Conservation (phyloP, 2,888 invertebrate genomes). For the Phytoseiulus persimilis region DNA sequence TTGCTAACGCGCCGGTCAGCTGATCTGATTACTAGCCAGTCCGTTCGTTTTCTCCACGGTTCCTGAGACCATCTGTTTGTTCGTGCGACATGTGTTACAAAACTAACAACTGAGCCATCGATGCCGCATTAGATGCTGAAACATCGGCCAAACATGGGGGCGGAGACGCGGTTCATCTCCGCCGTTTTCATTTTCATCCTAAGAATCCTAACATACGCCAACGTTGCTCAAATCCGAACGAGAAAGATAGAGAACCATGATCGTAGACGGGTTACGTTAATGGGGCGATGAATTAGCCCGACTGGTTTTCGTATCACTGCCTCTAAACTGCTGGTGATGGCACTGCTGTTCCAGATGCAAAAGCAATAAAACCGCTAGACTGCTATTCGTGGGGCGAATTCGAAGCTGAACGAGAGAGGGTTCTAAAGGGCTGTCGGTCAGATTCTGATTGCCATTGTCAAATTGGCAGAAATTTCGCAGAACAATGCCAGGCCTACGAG, state of each 20-base stretch:
- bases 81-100: background rate
- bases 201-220: background rate
- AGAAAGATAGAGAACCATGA: background rate
- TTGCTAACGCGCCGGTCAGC: background rate
- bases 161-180: background rate
- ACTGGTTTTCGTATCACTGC: background rate
- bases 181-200: background rate
- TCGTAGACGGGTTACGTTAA: background rate
- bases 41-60: background rate
- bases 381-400: too few species aligned
- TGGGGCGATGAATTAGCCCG: background rate
- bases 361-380: background rate
- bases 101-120: background rate
- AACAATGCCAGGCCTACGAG: background rate
- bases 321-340: background rate
- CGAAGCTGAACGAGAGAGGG: too few species aligned
- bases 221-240: background rate
- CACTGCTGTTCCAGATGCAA: background rate
- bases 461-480: background rate
- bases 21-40: background rate
- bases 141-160: background rate
- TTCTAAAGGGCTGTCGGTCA: too few species aligned
- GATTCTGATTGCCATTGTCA: background rate
- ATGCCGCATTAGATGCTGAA: background rate
- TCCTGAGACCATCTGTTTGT: background rate